phyloP scores from a whole-genome alignment of 2,113 vertebrate species.

The mouse (Mus musculus) region GRCm39 chr3:117777501-117778000 shows the following conservation, averaged over 20 bases:
- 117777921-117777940: background rate
- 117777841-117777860: background rate
- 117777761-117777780: background rate
- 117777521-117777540: background rate
- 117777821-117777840: background rate
- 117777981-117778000: background rate
- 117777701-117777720: background rate
- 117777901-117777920: background rate
- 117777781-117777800: background rate
- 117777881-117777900: background rate
- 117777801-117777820: background rate
- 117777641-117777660: background rate
- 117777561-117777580: background rate
- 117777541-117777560: background rate
- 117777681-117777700: background rate
- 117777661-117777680: too few species aligned
- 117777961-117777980: background rate
- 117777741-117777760: conserved; percentile 13
- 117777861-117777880: too few species aligned
- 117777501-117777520: background rate
- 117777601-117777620: too few species aligned
- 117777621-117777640: background rate
- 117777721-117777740: background rate
- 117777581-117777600: too few species aligned
- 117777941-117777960: background rate